phyloP scores from a whole-genome alignment of 2,797 vertebrate genomes.

The Gouania willdenowi region DNA sequence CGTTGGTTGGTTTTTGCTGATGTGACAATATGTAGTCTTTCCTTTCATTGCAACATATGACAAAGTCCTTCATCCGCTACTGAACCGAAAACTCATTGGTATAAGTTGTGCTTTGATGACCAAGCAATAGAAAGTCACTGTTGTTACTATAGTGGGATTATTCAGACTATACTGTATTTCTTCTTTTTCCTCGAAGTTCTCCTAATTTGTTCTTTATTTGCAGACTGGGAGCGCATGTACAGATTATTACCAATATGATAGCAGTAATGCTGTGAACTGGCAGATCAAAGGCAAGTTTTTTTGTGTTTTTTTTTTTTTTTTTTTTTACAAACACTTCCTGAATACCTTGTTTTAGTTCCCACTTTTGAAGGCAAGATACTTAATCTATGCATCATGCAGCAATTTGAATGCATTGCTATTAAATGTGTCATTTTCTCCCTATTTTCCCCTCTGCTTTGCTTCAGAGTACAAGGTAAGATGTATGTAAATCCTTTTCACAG shows the following conservation, averaged over 20 bases:
- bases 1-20: no score
- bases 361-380: no score
- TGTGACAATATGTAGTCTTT: neutral
- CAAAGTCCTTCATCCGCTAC: constrained; percentile 10
- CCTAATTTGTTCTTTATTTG: constrained; percentile 16
- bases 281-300: constrained; percentile 84
- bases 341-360: neutral
- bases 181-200: constrained; percentile 2
- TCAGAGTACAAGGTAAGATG: constrained; percentile 94
- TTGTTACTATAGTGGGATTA: neutral
- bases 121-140: neutral
- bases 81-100: constrained; percentile 19
- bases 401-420: no score
- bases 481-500: neutral
- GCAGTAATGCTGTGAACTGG: constrained; percentile 92
- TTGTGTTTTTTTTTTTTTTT: constrained; percentile 1
- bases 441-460: constrained; percentile 45
- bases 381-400: no score
- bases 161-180: neutral
- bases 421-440: neutral
- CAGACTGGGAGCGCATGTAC: constrained; percentile 87
- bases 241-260: constrained; percentile 93
- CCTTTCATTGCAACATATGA: neutral
- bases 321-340: neutral
- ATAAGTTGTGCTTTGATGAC: constrained; percentile 11